phyloP scores from a whole-genome alignment of 2,113 vertebrate genomes.

The Amphilophus citrinellus region DNA sequence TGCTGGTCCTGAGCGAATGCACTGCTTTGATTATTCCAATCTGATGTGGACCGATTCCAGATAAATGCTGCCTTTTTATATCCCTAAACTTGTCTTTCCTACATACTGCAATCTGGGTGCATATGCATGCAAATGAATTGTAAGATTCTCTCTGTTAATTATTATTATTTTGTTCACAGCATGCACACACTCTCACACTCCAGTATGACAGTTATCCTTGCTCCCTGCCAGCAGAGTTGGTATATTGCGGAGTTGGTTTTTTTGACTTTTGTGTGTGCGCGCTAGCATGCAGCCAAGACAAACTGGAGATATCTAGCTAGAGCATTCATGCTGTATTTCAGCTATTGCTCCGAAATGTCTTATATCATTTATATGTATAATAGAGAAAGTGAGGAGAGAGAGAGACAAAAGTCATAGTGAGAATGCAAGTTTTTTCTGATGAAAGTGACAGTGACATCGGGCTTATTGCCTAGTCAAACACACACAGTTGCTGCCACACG shows the following conservation, averaged over 20 bases:
- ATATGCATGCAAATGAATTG: background rate
- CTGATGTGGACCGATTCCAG: background rate
- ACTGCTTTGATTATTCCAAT: background rate
- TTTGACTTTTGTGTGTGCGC: background rate
- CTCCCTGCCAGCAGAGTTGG: background rate
- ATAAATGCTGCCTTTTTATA: background rate
- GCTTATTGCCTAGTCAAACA: slow-evolving; percentile 82
- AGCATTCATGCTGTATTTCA: background rate
- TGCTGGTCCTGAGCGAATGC: background rate
- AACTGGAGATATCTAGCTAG: background rate
- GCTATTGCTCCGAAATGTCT: background rate
- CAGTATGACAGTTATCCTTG: background rate
- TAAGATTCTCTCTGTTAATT: background rate
- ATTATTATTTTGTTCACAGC: background rate
- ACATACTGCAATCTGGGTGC: background rate
- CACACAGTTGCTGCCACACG: slow-evolving; percentile 57
- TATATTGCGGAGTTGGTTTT: background rate
- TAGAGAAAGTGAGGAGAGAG: background rate
- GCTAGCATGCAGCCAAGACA: background rate
- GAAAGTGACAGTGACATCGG: slow-evolving; percentile 76
- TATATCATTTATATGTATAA: background rate
- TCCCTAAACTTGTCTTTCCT: background rate
- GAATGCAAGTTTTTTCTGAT: slow-evolving; percentile 49
- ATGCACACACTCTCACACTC: background rate
- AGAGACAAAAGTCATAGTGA: slow-evolving; percentile 12